Evolutionary conservation across 2,888 invertebrate genomes (phyloP), one percentile per base, ranked within the genome.

Genomic region (Temnothorax unifasciatus): DNA sequence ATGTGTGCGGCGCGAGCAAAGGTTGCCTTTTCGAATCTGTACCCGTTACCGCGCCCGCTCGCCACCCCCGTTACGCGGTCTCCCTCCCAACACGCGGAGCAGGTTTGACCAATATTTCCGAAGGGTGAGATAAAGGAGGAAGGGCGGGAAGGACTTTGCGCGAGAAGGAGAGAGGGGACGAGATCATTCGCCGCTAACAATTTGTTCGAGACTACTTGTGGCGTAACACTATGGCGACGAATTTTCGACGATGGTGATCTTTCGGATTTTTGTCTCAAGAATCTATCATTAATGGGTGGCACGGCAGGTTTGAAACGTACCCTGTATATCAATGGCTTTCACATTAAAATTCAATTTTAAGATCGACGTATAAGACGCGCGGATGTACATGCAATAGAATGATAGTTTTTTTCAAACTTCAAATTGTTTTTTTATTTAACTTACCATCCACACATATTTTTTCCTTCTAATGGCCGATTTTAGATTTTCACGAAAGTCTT

Each of bases 81-180:
- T 83, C 84, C 82, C 87, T 84, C 83, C 73, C 41, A 8, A 63
- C 76, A 38, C 73, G 84, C 69, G 77, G 82, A 81, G 83, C 85
- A 84, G 85, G 86, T 88, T 88, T 89, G 91, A 91, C 91, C 91
- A 91, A 92, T 90, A 92, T 91, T 92, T 87, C 86, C 85, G 88
- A 90, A 86, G 88, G 88, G 86, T 85, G 74, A 89, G 85, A 86
- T 86, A 85, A 89, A 86, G 82, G 66, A 83, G 71, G 85, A 83
- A 21, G 50, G 50, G 59, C 73, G 82, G 63, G 84, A 29, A 41
- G 69, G 71, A 61, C 81, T 57, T 61, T 44, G 29, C 74, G 3
- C 21, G 3, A 79, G 74, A 29, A 64, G 57, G 68, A 74, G 52
- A 66, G 54, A 73, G 63, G 41, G 81, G 68, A 84, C 76, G 64